Percentiles rank a stretch among this genome's conserved stretches.
Conservation (phyloP, 2,888 invertebrate genomes). For the Synergus japonicus region DNA sequence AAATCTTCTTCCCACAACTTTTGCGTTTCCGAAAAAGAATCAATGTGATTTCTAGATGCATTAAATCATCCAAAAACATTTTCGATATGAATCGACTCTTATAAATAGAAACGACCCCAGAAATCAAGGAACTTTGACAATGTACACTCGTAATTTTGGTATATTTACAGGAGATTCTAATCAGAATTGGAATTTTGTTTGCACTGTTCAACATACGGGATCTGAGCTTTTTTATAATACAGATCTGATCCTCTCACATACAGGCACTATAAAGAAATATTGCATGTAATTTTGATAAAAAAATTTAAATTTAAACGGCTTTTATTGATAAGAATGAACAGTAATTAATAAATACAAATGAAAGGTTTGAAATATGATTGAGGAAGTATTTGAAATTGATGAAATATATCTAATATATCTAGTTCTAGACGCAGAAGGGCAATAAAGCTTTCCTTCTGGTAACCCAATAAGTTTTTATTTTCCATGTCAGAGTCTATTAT, state of each 20-base stretch:
- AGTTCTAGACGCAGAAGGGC: too few relatives aligned
- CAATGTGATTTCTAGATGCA: background rate
- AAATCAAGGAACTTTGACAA: background rate
- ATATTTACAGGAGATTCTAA: slow-evolving; percentile 12
- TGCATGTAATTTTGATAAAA: background rate
- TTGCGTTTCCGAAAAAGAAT: background rate
- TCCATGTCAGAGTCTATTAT: background rate
- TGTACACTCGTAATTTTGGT: background rate
- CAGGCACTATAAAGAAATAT: background rate
- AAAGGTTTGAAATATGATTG: too few relatives aligned
- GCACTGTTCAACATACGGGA: background rate
- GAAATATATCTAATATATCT: too few relatives aligned
- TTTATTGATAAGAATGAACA: background rate
- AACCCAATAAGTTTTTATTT: background rate
- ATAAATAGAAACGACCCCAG: background rate
- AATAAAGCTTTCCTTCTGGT: too few relatives aligned
- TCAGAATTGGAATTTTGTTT: slow-evolving; percentile 31
- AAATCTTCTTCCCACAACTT: background rate
- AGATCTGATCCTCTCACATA: background rate
- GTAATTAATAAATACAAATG: background rate
- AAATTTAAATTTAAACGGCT: background rate
- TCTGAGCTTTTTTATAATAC: background rate
- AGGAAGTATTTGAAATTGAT: too few relatives aligned
- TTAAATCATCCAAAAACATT: background rate
- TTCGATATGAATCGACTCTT: background rate